These are phyloP conservation scores for Tyto alba DNA, from an alignment of 2,113 vertebrate genomes.

Conservation along the genomic window DNA sequence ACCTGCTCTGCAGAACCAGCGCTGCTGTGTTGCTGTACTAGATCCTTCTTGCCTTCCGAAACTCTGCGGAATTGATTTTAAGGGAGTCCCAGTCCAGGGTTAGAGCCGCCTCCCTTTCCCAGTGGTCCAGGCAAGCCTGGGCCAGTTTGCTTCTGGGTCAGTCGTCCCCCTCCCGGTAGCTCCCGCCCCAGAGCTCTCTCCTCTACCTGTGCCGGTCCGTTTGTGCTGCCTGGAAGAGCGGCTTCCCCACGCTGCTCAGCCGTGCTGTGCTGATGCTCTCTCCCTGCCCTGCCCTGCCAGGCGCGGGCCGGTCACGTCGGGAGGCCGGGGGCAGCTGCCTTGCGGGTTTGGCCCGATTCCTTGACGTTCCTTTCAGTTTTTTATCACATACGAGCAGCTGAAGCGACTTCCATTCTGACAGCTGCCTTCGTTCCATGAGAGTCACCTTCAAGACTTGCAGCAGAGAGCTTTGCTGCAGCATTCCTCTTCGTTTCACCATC, in stretches of 20 bases:
- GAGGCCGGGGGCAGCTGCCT: background rate
- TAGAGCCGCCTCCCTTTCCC: background rate
- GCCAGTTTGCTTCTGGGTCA: background rate
- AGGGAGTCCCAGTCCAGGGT: background rate
- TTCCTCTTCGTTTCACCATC: background rate
- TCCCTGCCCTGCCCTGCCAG: too few relatives aligned
- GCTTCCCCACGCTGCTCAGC: background rate
- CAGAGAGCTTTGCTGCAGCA: background rate
- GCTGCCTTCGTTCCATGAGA: background rate
- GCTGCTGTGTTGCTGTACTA: background rate
- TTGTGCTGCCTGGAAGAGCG: background rate
- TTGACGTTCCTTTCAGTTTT: slow-evolving; percentile 85
- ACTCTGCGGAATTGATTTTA: background rate
- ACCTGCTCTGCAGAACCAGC: background rate
- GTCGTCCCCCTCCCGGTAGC: background rate
- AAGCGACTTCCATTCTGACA: slow-evolving; percentile 90
- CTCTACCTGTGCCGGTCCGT: fast-evolving
- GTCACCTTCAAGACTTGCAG: background rate
- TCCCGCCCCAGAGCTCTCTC: too few relatives aligned
- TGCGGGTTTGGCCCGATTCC: slow-evolving; percentile 10
- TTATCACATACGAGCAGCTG: slow-evolving; percentile 95
- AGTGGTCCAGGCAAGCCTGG: background rate
- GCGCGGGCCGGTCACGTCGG: fast-evolving
- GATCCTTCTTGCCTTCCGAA: background rate
- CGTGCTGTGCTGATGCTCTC: background rate